Evolutionary conservation across 37 sponge, comb jelly and placozoan genomes (phyloP).

Genomic region (Agelas oroides): DNA sequence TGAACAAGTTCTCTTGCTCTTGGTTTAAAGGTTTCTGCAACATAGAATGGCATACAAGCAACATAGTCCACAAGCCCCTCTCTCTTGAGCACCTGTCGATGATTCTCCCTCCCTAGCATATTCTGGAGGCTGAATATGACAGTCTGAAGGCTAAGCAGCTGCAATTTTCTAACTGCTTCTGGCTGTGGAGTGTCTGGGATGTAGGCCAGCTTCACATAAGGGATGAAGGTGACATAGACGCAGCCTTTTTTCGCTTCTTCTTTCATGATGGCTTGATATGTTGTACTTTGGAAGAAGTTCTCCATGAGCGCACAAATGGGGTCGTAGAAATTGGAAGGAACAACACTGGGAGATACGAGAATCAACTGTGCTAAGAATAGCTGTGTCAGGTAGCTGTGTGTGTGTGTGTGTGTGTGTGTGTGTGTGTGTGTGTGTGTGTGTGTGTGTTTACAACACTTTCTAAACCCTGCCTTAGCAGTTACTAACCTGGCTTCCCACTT

Average conservation of each 20-base stretch:
- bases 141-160: conserved; percentile 6
- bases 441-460: no score
- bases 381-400: background rate
- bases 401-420: background rate
- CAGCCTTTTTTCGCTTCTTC: background rate
- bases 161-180: background rate
- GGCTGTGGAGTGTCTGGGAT: background rate
- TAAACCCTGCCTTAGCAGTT: no score
- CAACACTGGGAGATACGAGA: background rate
- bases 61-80: conserved; percentile 17
- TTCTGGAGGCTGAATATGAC: conserved; percentile 10
- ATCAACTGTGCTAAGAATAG: background rate
- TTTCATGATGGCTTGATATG: background rate
- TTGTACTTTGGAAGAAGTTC: background rate
- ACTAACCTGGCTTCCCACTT: no score
- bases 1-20: conserved; percentile 13
- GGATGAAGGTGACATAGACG: conserved; percentile 4
- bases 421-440: no score
- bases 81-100: background rate
- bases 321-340: background rate
- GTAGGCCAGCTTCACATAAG: conserved; percentile 8
- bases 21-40: background rate
- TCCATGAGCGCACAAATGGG: background rate
- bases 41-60: conserved; percentile 16
- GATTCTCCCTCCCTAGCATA: conserved; percentile 5